Evolutionary conservation across 1,140 invertebrate genomes (phyloP).

Genomic region (Sminthurinus signatus): DNA sequence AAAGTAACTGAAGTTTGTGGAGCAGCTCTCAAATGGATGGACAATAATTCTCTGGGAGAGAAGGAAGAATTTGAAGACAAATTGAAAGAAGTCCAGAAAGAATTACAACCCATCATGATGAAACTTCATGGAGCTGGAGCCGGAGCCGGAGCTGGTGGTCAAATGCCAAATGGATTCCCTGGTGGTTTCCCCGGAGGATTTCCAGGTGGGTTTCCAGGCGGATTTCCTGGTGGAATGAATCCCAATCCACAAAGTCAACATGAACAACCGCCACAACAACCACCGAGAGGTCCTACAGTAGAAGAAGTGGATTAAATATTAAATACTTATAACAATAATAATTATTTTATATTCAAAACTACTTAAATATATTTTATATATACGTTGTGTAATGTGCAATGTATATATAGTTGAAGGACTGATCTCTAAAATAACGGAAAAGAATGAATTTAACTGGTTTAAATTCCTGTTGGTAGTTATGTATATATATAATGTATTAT

Average conservation of each 20-base stretch:
- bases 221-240: background rate
- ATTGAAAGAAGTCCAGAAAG: constrained; percentile 47
- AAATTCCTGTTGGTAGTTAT: no score
- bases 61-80: constrained; percentile 48
- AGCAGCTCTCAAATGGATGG: constrained; percentile 47
- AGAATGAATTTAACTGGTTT: no score
- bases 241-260: no score
- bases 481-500: no score
- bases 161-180: no score
- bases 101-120: constrained; percentile 42
- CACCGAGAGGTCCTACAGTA: constrained; percentile 22
- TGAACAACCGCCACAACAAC: background rate
- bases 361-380: no score
- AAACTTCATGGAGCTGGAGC: constrained; percentile 42
- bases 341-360: no score
- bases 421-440: no score
- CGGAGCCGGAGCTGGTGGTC: constrained; percentile 23
- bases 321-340: no score
- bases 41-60: constrained; percentile 51
- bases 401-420: no score
- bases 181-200: no score
- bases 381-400: no score
- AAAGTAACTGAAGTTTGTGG: constrained; percentile 51
- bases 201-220: background rate
- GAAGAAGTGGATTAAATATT: constrained; percentile 35